Base-by-base conservation (phyloP, 2,797 vertebrate species). In the Synaphobranchus kaupii region DNA sequence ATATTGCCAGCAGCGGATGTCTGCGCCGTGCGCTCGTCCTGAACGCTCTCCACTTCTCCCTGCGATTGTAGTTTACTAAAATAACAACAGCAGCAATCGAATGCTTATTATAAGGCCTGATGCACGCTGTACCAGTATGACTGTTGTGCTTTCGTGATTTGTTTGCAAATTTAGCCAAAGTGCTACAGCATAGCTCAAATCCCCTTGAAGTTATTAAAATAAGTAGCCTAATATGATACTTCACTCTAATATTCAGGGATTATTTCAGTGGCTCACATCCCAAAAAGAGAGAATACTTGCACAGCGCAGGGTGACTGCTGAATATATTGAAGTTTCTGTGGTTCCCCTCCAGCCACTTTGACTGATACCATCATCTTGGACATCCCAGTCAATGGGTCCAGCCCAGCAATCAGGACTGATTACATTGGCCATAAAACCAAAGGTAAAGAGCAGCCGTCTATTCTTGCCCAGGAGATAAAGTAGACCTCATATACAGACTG, bases 381-480 rank as follows among this genome's bases (percentile, higher is more conserved):
- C 93, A 98, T 97, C n/a, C 96, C 97, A 81, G 95, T 99, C 73
- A 99, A 99, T 4, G 97, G 97, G 56, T 98, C 99, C 91, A 98
- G 98, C 88, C 97, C 98, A 12, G 98, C 98, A 82, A 99, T 99
- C 91, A 97, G 98, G 88, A 98, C 96, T 1, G 97, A 98, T 90
- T 99, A 97, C 92, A 97, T 96, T 0, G 98, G 98, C 89, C 98
- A 99, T 93, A 99, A 99, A 96, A 93, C 97, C 87, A 99, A 99
- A 96, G 95, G 96, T 97, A 89, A 92, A 92, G 25, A 28, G 8
- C 76, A 58, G 78, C 78, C 1, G 47, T 34, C 78, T 13, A 10
- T 68, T 73, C 83, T 58, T n/a, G 15, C 73, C 44, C 78, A 81
- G 78, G 44, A 47, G 78, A 50, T 22, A 20, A 25, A 80, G 44